A percentile compares a stretch with the other conserved stretches of the same genome.
These are phyloP conservation scores for Sorex fumeus DNA, from an alignment of 2,113 vertebrate genomes.

Conservation along the genomic window DNA sequence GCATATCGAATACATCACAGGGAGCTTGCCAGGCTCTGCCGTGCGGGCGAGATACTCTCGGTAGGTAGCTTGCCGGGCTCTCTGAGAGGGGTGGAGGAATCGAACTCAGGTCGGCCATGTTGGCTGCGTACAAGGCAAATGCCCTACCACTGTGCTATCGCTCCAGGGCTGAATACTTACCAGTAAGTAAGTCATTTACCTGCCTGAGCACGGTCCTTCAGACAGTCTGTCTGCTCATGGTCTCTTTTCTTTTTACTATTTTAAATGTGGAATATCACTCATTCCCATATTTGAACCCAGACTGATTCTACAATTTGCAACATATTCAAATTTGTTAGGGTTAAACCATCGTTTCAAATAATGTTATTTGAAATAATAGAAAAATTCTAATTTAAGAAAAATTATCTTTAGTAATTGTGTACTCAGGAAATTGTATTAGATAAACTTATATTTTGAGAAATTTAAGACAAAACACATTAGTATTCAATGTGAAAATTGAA, in stretches of 20 bases:
- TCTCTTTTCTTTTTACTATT: background rate
- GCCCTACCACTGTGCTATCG: too few relatives aligned
- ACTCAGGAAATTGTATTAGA: background rate
- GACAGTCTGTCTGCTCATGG: background rate
- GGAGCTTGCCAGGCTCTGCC: too few relatives aligned
- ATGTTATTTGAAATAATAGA: conserved; percentile 25
- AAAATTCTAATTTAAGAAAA: background rate
- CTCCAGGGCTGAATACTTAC: too few relatives aligned
- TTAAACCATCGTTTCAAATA: background rate
- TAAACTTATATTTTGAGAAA: conserved; percentile 30
- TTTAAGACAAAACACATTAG: background rate
- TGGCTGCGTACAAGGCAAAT: too few relatives aligned
- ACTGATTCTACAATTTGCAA: background rate
- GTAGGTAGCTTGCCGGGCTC: too few relatives aligned
- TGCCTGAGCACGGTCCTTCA: too few relatives aligned
- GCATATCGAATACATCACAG: too few relatives aligned
- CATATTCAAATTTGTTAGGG: background rate
- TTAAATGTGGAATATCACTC: too few relatives aligned
- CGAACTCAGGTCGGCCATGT: too few relatives aligned
- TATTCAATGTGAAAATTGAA: background rate
- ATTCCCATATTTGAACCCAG: background rate
- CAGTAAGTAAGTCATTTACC: too few relatives aligned
- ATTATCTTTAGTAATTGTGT: background rate
- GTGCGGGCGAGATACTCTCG: too few relatives aligned
- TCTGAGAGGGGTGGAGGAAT: too few relatives aligned